Evolutionary conservation across 2,888 invertebrate species (phyloP), one percentile per base, ranked within the genome.

Genomic region (Desoria tigrina): DNA sequence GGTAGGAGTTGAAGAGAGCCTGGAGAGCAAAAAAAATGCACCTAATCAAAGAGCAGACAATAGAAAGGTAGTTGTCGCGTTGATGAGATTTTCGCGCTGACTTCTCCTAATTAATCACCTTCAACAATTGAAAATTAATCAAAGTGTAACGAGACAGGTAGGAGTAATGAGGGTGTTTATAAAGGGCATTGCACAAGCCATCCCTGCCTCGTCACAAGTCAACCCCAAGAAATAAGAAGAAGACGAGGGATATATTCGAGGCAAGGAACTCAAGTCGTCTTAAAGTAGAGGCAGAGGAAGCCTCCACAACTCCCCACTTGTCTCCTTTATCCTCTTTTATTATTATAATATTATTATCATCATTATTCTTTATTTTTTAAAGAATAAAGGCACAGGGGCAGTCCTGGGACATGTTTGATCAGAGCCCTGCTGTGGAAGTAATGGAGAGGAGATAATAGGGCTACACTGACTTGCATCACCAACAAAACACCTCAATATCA

Each of bases 81-180:
- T 70, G 68, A 70, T 70, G 70, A 68, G 72, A 73, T 68, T 69
- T 72, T 69, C 67, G 72, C 69, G 73, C 71, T 70, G 73, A 73
- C 67, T 70, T 66, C 65, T 68, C 61, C 69, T 72, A 72, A 72
- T 72, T 73, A 73, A 73, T 73, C 71, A 73, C 71, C 69, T 71
- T 73, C 68, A 73, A 73, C 73, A 73, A 73, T 73, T 73, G 73
- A 73, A 73, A 72, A 73, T 73, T 73, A 71, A 73, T 73, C 73
- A 73, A 71, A 73, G 71, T 71, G 69, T 71, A 73, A 73, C 73
- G 68, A 73, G 73, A 73, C 73, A 73, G 71, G 71, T 72, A 69
- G 65, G 63, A 70, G 69, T 68, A 72, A 66, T 66, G 67, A 70
- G 68, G 66, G 71, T 68, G 68, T 68, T 68, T 66, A 66, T 66